Evolutionary conservation across 2,113 vertebrate species (phyloP).

Genomic region (Larimichthys crocea): DNA sequence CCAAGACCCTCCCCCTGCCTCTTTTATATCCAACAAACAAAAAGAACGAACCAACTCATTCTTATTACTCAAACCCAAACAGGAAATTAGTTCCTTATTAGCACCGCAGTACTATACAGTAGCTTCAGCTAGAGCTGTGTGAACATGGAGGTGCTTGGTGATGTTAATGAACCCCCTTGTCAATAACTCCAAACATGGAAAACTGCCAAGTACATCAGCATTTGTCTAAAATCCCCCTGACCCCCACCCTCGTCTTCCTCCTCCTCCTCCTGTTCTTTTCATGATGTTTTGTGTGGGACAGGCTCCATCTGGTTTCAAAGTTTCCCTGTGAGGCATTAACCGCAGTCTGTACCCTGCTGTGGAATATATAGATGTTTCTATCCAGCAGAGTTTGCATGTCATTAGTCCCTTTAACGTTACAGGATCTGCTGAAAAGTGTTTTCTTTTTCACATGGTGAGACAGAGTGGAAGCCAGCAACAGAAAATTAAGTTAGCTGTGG

Average conservation of each 20-base stretch:
- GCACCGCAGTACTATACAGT: not conserved
- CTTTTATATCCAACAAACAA: conserved; percentile 27
- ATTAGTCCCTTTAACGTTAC: conserved; percentile 51
- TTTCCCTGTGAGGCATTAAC: conserved; percentile 69
- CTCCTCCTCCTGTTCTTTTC: conserved; percentile 42
- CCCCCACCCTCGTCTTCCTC: conserved; percentile 8
- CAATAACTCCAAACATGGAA: conserved; percentile 57
- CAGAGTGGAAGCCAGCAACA: conserved; percentile 28
- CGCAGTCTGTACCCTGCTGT: conserved; percentile 63
- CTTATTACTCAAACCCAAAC: conserved; percentile 16
- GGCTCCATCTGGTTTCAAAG: conserved; percentile 73
- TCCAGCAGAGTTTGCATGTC: conserved; percentile 64
- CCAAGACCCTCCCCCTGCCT: conserved; percentile 9
- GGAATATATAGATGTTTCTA: conserved; percentile 66
- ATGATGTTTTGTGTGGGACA: conserved; percentile 64
- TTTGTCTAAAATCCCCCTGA: conserved; percentile 43
- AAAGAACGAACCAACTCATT: conserved; percentile 13
- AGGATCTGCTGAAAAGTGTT: conserved; percentile 44
- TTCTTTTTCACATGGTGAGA: conserved; percentile 53
- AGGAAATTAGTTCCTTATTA: conserved; percentile 1
- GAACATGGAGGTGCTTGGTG: conserved; percentile 30
- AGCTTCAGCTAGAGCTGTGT: conserved; percentile 22
- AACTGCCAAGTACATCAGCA: conserved; percentile 60
- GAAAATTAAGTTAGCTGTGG: conserved; percentile 37
- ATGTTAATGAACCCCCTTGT: conserved; percentile 39